phyloP scores from a whole-genome alignment of 2,888 invertebrate species.

The Cantharis flavilabris region DNA sequence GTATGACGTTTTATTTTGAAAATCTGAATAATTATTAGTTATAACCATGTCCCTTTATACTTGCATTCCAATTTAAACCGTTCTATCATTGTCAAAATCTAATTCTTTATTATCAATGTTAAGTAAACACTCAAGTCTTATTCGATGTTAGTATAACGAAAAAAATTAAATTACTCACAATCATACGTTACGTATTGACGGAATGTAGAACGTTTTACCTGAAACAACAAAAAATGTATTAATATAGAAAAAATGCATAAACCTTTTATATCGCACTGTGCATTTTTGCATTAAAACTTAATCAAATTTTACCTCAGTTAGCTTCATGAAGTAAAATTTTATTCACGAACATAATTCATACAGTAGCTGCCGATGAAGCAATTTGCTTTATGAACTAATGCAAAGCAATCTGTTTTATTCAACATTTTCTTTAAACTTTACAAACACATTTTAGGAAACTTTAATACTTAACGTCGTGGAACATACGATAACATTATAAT shows the following conservation, averaged over 20 bases:
- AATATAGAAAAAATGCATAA: background rate
- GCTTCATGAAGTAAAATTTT: conserved; percentile 2
- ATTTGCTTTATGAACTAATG: conserved; percentile 8
- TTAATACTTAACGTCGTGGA: conserved; percentile 1
- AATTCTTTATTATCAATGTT: background rate
- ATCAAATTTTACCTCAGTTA: background rate
- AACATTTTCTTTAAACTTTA: conserved; percentile 8
- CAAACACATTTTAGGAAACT: conserved; percentile 6
- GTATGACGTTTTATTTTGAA: conserved; percentile 30
- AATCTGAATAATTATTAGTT: conserved; percentile 34
- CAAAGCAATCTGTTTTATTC: conserved; percentile 9
- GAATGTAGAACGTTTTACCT: conserved; percentile 9
- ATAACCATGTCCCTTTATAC: conserved; percentile 39
- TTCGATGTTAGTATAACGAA: background rate
- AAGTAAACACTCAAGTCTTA: background rate
- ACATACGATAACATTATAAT: background rate
- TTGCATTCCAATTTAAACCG: conserved; percentile 17
- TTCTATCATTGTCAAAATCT: background rate
- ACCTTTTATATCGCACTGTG: background rate
- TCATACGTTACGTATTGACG: background rate
- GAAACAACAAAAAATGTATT: background rate
- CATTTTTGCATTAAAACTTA: background rate
- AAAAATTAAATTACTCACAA: background rate
- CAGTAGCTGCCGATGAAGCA: conserved; percentile 12
- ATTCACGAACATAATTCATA: conserved; percentile 5